Base-by-base conservation (phyloP, 2,797 vertebrate species). In the Sebastes cheni region DNA sequence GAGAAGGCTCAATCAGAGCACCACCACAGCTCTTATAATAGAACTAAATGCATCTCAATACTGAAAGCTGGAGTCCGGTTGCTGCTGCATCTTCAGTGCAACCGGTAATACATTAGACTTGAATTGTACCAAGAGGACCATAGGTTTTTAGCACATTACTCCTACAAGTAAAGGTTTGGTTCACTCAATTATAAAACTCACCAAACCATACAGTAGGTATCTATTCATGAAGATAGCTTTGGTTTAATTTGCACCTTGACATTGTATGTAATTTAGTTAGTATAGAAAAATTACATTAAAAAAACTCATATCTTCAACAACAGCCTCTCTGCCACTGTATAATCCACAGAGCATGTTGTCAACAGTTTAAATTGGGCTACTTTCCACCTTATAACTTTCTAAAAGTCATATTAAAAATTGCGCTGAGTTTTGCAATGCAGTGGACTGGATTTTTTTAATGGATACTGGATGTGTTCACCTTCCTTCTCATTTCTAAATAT, bases 221-320 rank as follows among this genome's bases (percentile, higher is more conserved):
- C 42, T 72, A 18, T 72, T 42, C 12, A 8, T 52, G 29, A 39
- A 55, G 30, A 83, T 60, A 42, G 25, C 70, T 76, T 29, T 59
- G 29, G 25, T 80, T 76, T 70, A 11, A 81, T 75, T 84, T 72
- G 14, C 64, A 12, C 27, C 5, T 23, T 79, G 79, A 79, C 69
- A 77, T 83, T 81, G 20, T n/a, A 72, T 70, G 4, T 58, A 56
- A 65, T 83, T 81, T 54, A 54, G 52, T 54, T 22, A n/a, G 67
- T 14, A 23, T 18, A 46, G n/a, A 72, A 50, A 79, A 72, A 56
- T 71, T 13, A 29, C 34, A 70, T 72, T 50, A 6, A 39, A 60
- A 60, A 22, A 67, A 46, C 23, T 23, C 13, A 25, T 58, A 2
- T 58, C 25, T 58, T 27, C 56, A 58, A 14, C 14, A 14, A 61